Percentiles rank a stretch among this genome's conserved stretches.
These are phyloP conservation scores for Loriculus beryllinus DNA, from an alignment of 2,797 vertebrate genomes.

Conservation along the genomic window DNA sequence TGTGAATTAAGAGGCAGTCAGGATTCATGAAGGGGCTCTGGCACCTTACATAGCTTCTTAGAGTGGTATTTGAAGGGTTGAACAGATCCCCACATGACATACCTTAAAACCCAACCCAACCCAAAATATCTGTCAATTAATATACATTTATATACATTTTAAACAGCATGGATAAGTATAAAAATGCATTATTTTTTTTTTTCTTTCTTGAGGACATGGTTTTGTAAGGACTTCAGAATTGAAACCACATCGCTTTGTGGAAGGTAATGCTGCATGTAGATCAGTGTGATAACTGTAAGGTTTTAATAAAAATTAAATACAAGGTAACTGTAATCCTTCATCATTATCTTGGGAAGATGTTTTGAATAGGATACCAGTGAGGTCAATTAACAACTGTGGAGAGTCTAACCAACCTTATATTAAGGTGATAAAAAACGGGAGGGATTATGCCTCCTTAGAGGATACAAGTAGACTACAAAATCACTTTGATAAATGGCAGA, in stretches of 20 bases:
- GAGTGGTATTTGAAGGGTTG: background rate
- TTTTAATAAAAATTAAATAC: constrained; percentile 13
- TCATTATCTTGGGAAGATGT: constrained; percentile 24
- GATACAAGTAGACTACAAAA: background rate
- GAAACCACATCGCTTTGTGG: background rate
- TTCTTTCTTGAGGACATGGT: background rate
- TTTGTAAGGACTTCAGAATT: constrained; percentile 3
- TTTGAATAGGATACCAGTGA: constrained; percentile 24
- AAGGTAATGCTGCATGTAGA: background rate
- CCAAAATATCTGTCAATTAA: background rate
- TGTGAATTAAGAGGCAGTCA: background rate
- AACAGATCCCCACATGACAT: background rate
- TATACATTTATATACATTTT: background rate
- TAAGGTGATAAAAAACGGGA: constrained; percentile 47
- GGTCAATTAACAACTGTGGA: constrained; percentile 25
- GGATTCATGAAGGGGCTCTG: background rate
- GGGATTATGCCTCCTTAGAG: constrained; percentile 14
- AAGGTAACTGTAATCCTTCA: background rate
- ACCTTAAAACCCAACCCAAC: background rate
- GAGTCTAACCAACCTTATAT: constrained; percentile 30
- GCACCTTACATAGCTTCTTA: background rate
- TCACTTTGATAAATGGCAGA: constrained; percentile 29
- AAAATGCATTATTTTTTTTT: background rate
- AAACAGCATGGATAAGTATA: background rate
- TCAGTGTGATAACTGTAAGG: background rate